Evolutionary conservation across 2,888 invertebrate species (phyloP), one percentile per base, ranked within the genome.

Genomic region (Drosophila ustulata): DNA sequence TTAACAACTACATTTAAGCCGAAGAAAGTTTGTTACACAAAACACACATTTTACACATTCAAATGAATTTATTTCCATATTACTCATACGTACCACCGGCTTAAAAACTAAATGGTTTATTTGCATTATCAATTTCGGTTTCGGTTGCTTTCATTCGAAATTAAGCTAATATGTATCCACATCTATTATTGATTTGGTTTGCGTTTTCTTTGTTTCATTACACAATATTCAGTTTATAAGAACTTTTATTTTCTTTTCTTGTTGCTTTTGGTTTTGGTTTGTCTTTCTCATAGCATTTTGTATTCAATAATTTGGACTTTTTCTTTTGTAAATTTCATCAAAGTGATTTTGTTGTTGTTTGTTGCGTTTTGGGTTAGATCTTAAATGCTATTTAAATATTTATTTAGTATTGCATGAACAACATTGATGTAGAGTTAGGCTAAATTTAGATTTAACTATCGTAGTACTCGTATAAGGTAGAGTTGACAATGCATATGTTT

Each of bases 11-110:
- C 39, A 7, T 9, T 6, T 5, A 13, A 39, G 39, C 39, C 13
- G 39, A 13, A 41, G 7, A 18, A 41, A 41, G 18, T 18, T 41
- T 13, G 7, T 28, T 4, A 43, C 34, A 39, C 4, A 26, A 11
- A 49, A 56, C 65, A 70, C 30, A 34, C 8, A 28, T 3, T 75
- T 65, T 74, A 61, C 83, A 86, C 85, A 86, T 82, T 86, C 75
- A 86, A 70, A 82, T 88, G 76, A 75, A 74, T 84, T 89, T 88
- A 86, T 88, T 89, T 71, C 56, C 78, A 75, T 73, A 73, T 84
- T 80, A 77, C 64, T 71, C 71, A 76, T 78, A 85, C 74, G 71
- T 72, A 72, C 75, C 76, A 67, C 57, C 65, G 43, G 71, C 89
- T 84, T 84, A 84, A 30, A 53, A 52, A 58, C 82, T 89, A 89